Conservation (phyloP, 2,113 vertebrate genomes). For the Oncorhynchus keta region DNA sequence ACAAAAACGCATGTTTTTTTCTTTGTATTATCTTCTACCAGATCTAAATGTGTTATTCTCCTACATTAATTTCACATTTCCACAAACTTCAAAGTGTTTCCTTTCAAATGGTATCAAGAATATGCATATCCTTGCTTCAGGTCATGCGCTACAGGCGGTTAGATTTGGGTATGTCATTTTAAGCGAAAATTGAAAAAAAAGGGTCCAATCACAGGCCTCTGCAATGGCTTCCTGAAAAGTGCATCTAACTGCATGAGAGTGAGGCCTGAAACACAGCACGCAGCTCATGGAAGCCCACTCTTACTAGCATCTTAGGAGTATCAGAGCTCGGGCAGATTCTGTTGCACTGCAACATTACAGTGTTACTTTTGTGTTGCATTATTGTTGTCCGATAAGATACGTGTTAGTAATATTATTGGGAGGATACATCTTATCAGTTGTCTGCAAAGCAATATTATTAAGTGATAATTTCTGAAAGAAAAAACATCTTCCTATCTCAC, state of each 20-base stretch:
- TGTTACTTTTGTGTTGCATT: slow-evolving; percentile 21
- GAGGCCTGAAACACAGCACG: slow-evolving; percentile 20
- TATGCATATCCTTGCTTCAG: too few relatives aligned
- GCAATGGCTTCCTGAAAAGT: slow-evolving; percentile 7
- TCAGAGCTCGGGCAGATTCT: not conserved
- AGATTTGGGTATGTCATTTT: too few relatives aligned
- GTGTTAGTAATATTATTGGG: not conserved
- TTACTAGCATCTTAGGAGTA: slow-evolving; percentile 11
- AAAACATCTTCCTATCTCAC: not conserved
- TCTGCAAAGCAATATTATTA: not conserved
- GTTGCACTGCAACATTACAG: slow-evolving; percentile 11
- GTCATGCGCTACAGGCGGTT: too few relatives aligned
- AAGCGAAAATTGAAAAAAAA: too few relatives aligned
- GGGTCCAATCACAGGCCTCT: not conserved
- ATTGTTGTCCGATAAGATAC: slow-evolving; percentile 9
- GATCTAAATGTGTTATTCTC: too few relatives aligned
- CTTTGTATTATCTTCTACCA: too few relatives aligned
- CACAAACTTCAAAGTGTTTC: too few relatives aligned
- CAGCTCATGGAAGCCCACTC: slow-evolving; percentile 10
- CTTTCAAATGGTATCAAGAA: too few relatives aligned
- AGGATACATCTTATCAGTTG: slow-evolving; percentile 1
- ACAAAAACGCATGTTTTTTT: too few relatives aligned
- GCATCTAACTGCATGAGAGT: not conserved
- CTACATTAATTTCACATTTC: too few relatives aligned
- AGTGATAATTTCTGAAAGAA: not conserved